phyloP scores from a whole-genome alignment of 2,113 vertebrate species.

The Otolemur garnettii region DNA sequence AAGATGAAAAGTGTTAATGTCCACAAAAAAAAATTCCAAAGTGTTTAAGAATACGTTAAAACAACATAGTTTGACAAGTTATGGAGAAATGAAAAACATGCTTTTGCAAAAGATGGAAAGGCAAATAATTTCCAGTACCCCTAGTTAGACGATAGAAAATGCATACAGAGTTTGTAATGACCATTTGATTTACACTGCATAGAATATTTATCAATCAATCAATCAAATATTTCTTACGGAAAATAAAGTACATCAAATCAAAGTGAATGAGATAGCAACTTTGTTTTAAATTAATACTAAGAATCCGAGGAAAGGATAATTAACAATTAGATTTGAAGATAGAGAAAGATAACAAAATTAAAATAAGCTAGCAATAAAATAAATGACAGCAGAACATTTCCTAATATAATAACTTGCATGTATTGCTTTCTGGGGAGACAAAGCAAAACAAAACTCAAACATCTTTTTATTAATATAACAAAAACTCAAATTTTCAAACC shows the following conservation, averaged over 20 bases:
- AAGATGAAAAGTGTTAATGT: neutral
- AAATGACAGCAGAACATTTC: slow-evolving; percentile 22
- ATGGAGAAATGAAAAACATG: slow-evolving; percentile 45
- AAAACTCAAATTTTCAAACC: neutral
- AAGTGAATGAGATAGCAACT: slow-evolving; percentile 64
- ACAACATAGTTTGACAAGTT: slow-evolving; percentile 9
- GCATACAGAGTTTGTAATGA: neutral
- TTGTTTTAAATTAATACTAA: slow-evolving; percentile 75
- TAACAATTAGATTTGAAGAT: slow-evolving; percentile 64
- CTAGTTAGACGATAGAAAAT: slow-evolving; percentile 45
- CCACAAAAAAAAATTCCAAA: neutral
- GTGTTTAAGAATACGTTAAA: slow-evolving; percentile 65
- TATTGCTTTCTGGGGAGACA: slow-evolving; percentile 47
- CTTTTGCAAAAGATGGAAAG: slow-evolving; percentile 63
- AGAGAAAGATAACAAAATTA: slow-evolving; percentile 60
- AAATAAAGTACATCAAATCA: slow-evolving; percentile 60
- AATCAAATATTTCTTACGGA: slow-evolving; percentile 66
- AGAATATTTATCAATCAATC: slow-evolving; percentile 29
- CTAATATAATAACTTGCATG: slow-evolving; percentile 33
- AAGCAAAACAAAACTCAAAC: slow-evolving; percentile 17
- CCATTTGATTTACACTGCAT: slow-evolving; percentile 58
- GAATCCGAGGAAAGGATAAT: slow-evolving; percentile 62
- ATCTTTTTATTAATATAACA: neutral
- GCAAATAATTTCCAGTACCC: slow-evolving; percentile 31
- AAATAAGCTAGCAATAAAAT: slow-evolving; percentile 63